Evolutionary conservation across 1,140 invertebrate species (phyloP), one percentile per base, ranked within the genome.

Genomic region (Aporrectodea caliginosa): DNA sequence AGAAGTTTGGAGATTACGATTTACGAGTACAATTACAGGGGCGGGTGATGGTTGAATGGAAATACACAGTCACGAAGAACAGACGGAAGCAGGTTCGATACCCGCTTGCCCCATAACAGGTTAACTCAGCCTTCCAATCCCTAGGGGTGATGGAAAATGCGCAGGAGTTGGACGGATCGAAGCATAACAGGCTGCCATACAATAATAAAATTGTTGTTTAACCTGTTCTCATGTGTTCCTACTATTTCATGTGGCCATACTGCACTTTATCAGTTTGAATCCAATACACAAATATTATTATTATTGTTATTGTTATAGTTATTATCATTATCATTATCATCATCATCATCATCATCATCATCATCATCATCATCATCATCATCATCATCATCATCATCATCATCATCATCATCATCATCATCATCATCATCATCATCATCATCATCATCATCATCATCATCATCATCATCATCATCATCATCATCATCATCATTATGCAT

Each of bases 321-420:
- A 58, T 58, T 22, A 58, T 58, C 43, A 58, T 58, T 22, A 58
- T 58, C 43, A 58, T 58, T 22, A 58, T 58, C 43, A 58, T 58
- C 43, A 58, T 58, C 43, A 58, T 58, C 43, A 58, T 58, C 43
- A 58, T 58, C 43, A 58, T 58, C 43, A 58, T 58, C 43, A 58
- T 58, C 43, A 58, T 58, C 43, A 58, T 58, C 43, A 58, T 58
- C 43, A 58, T 58, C 43, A 58, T 58, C 43, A 58, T 58, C 43
- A 58, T 58, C 43, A 58, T 58, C 43, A 58, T 58, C 43, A 58
- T 58, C 43, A 58, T 58, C 43, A 58, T 58, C 43, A 58, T 58
- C 43, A 58, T 58, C 43, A 58, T 58, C 43, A 58, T 58, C 43
- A 58, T 58, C 43, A 58, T 58, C 43, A 58, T 58, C 43, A 58